Percentiles rank a stretch among this genome's conserved stretches.
Evolutionary conservation across 2,888 invertebrate genomes (phyloP).

Genomic region (Thymelicus acteon): DNA sequence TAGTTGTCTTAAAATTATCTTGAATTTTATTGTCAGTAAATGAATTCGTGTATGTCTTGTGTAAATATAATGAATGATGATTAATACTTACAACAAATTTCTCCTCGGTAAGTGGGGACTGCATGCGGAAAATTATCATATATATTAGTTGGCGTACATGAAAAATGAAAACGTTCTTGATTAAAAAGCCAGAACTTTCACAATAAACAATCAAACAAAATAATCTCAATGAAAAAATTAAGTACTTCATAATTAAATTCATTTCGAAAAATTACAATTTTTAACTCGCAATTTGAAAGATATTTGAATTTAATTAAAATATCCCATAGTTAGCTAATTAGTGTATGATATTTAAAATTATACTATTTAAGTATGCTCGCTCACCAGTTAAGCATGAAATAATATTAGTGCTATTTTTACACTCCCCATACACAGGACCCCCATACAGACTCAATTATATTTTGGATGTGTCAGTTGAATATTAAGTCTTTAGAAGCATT

Average conservation of each 20-base stretch:
- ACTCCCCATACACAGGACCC: no score
- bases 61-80: constrained; percentile 31
- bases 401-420: no score
- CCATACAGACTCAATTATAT: no score
- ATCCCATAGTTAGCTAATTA: no score
- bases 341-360: no score
- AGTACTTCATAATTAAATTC: neutral
- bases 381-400: no score
- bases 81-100: constrained; percentile 78
- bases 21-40: constrained; percentile 2
- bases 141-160: constrained; percentile 51
- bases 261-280: neutral
- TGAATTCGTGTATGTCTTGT: constrained; percentile 17
- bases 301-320: no score
- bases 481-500: no score
- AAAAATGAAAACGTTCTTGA: constrained; percentile 39
- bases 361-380: no score
- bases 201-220: constrained; percentile 28
- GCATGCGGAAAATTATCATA: constrained; percentile 76
- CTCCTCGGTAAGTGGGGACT: constrained; percentile 83
- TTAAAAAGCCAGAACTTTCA: constrained; percentile 28
- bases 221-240: constrained; percentile 3
- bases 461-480: no score
- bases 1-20: constrained; percentile 20
- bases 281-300: no score